Base-by-base conservation (phyloP, 2,113 vertebrate genomes). In the Mus spicilegus region DNA sequence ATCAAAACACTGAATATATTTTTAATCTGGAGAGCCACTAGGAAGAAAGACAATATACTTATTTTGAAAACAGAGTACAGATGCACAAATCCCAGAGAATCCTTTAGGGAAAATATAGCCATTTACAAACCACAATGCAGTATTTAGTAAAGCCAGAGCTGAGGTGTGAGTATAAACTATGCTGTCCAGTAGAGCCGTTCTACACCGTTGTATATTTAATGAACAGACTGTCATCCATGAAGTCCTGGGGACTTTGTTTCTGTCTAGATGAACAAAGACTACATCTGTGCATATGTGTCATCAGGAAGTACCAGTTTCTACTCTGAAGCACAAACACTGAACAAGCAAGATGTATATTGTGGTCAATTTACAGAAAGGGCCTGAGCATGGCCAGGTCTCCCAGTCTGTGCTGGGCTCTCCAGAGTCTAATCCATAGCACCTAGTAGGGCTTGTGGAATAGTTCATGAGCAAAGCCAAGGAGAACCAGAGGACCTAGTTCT, bases 171-270 rank as follows among this genome's bases (percentile, higher is more conserved):
- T 93, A n/a, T 69, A 84, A 88, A 61, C 46, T 78, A 22, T 67
- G 19, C 20, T 1, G 0, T 80, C 61, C 12, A 39, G 61, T 39
- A 78, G 39, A 70, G 56, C n/a, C 80, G 81, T 87, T 49, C 6
- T 36, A 87, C 16, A 73, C n/a, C 69, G 1, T n/a, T 46, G 33
- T 85, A 49, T n/a, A 61, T 97, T 93, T 95, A 73, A 93, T 95
- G 87, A 92, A 75, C 30, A 24, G 61, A 46, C 39, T 49, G 9
- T 87, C 16, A 28, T 42, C 54, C 7, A 33, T 78, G 80, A 72
- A 91, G 69, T 51, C 86, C 11, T 81, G 67, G 88, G 13, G 73
- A 88, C 73, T 54, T 96, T 77, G 36, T 94, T 69, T 90, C 90
- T 90, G 78, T 49, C 84, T 54, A 63, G 54, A 75, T 56, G 20